phyloP scores from a whole-genome alignment of 1,140 invertebrate species.

The Daktulosphaira vitifoliae region DNA sequence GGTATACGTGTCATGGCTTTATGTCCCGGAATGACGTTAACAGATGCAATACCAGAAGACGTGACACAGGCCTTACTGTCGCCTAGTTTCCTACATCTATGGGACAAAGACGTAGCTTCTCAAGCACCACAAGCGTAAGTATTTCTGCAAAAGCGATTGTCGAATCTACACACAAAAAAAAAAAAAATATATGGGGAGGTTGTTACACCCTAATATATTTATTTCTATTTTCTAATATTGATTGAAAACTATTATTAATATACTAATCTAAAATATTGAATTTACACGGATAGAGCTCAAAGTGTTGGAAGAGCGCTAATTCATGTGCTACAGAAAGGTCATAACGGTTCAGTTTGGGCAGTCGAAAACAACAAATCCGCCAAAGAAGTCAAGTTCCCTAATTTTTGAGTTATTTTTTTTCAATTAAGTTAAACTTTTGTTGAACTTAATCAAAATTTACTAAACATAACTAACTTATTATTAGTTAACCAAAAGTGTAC shows the following conservation, averaged over 20 bases:
- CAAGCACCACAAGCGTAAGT: conserved; percentile 50
- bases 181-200: too few relatives aligned
- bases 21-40: conserved; percentile 49
- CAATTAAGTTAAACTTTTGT: too few relatives aligned
- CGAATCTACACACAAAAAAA: too few relatives aligned
- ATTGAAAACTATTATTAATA: too few relatives aligned
- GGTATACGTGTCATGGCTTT: conserved; percentile 50
- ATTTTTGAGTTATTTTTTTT: conserved; percentile 13
- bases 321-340: conserved; percentile 54
- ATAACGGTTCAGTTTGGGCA: conserved; percentile 61
- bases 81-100: conserved; percentile 47
- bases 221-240: too few relatives aligned
- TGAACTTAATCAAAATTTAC: too few relatives aligned
- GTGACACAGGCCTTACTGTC: conserved; percentile 41
- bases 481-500: too few relatives aligned
- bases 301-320: conserved; percentile 56
- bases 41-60: conserved; percentile 45
- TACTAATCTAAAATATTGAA: too few relatives aligned
- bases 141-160: too few relatives aligned
- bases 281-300: conserved; percentile 54
- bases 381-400: conserved; percentile 49
- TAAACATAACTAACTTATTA: too few relatives aligned
- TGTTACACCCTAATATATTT: too few relatives aligned
- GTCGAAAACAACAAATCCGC: conserved; percentile 58
- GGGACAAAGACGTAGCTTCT: conserved; percentile 53